Percentiles rank a stretch among this genome's conserved stretches.
phyloP scores from a whole-genome alignment of 2,797 vertebrate species.

The Microhierax caerulescens region DNA sequence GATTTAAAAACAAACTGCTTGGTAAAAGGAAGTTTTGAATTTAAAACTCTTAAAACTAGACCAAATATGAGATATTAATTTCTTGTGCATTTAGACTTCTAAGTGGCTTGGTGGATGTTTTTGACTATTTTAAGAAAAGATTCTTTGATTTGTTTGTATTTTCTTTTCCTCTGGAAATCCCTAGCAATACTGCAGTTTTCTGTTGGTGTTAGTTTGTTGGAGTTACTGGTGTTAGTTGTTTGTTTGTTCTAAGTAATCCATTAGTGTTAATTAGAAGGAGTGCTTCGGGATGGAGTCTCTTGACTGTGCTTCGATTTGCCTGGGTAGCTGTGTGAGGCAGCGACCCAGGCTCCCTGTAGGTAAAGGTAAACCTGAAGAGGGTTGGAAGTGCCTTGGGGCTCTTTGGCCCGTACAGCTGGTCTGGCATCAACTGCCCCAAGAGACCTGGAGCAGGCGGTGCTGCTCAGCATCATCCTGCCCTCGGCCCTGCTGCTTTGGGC shows the following conservation, averaged over 20 bases:
- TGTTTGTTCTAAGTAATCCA: background rate
- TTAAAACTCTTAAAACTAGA: background rate
- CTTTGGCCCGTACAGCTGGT: accelerated
- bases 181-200: background rate
- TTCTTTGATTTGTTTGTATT: background rate
- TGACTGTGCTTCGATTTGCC: background rate
- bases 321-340: accelerated
- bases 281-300: background rate
- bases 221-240: background rate
- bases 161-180: background rate
- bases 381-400: background rate
- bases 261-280: background rate
- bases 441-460: accelerated
- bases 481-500: accelerated
- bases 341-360: background rate
- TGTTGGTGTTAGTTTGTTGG: background rate
- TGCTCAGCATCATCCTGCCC: background rate
- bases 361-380: accelerated
- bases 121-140: background rate
- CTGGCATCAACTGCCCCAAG: accelerated
- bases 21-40: background rate
- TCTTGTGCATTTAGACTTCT: background rate
- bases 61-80: background rate
- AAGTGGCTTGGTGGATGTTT: background rate
- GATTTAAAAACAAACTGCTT: background rate